Evolutionary conservation across 2,888 invertebrate species (phyloP).

Genomic region (Thysanoteuthis rhombus): DNA sequence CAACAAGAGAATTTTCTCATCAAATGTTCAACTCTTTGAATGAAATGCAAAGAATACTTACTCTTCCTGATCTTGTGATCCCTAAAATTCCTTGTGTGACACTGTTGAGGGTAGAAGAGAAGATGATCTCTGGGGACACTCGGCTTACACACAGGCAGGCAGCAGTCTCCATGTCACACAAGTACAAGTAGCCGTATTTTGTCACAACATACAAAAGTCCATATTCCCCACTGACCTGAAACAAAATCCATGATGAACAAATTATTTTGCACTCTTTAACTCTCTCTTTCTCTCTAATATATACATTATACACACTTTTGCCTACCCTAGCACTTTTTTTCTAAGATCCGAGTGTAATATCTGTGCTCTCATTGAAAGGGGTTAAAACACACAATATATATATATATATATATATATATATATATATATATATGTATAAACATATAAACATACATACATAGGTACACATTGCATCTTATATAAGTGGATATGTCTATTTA

Average conservation of each 20-base stretch:
- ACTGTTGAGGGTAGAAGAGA: slow-evolving; percentile 62
- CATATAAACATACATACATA: no score
- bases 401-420: no score
- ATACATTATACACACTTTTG: no score
- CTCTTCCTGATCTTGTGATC: slow-evolving; percentile 58
- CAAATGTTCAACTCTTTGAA: not conserved
- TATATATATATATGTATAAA: no score
- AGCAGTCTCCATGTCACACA: slow-evolving; percentile 67
- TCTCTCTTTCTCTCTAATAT: no score
- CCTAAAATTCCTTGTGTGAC: slow-evolving; percentile 59
- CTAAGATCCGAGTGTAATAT: no score
- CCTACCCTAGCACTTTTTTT: no score
- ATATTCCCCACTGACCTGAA: slow-evolving; percentile 63
- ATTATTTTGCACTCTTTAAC: not conserved
- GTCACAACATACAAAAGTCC: slow-evolving; percentile 67
- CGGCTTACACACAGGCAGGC: slow-evolving; percentile 60
- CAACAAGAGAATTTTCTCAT: no score
- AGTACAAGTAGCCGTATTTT: slow-evolving; percentile 67
- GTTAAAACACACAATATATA: no score
- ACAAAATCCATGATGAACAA: not conserved
- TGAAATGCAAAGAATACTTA: slow-evolving; percentile 33
- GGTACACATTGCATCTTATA: no score
- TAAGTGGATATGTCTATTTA: no score
- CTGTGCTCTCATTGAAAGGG: no score
- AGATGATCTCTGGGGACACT: slow-evolving; percentile 62